Conservation (phyloP, 2,888 invertebrate genomes). For the Lasioglossum morio region DNA sequence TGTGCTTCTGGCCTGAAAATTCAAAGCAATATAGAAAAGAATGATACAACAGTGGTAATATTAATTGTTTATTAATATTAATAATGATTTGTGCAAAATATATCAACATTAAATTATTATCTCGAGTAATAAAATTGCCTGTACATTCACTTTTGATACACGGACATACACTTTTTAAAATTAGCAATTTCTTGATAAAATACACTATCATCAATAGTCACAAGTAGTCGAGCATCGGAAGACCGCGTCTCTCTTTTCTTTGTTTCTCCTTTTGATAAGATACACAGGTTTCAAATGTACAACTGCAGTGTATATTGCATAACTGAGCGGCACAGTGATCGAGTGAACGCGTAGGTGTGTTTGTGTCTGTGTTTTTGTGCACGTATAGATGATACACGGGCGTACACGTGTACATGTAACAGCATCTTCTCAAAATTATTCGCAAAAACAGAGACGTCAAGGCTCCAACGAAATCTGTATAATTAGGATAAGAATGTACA, state of each 20-base stretch:
- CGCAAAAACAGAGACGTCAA: slow-evolving; percentile 48
- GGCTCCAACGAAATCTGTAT: slow-evolving; percentile 40
- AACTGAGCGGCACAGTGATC: slow-evolving; percentile 52
- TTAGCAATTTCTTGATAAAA: slow-evolving; percentile 74
- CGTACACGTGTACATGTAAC: slow-evolving; percentile 1
- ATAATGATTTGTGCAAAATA: slow-evolving; percentile 81
- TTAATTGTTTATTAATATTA: slow-evolving; percentile 74
- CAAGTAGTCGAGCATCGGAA: slow-evolving; percentile 70
- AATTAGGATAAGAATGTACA: slow-evolving; percentile 56
- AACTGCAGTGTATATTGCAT: slow-evolving; percentile 54
- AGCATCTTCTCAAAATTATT: slow-evolving; percentile 40
- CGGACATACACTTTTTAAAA: slow-evolving; percentile 66
- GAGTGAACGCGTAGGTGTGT: slow-evolving; percentile 24
- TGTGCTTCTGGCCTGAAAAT: slow-evolving; percentile 14
- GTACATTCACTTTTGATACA: slow-evolving; percentile 74
- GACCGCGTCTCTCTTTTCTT: slow-evolving; percentile 63
- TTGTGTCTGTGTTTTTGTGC: background rate
- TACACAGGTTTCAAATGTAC: slow-evolving; percentile 60
- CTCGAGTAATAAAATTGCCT: slow-evolving; percentile 76
- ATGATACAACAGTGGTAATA: slow-evolving; percentile 54
- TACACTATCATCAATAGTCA: slow-evolving; percentile 71
- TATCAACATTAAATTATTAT: slow-evolving; percentile 80
- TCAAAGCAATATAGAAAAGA: slow-evolving; percentile 14
- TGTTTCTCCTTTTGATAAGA: slow-evolving; percentile 53
- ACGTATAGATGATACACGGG: background rate